Percentiles rank a stretch among this genome's conserved stretches.
Conservation (phyloP, 2,888 invertebrate genomes). For the Euplagia quadripunctaria region DNA sequence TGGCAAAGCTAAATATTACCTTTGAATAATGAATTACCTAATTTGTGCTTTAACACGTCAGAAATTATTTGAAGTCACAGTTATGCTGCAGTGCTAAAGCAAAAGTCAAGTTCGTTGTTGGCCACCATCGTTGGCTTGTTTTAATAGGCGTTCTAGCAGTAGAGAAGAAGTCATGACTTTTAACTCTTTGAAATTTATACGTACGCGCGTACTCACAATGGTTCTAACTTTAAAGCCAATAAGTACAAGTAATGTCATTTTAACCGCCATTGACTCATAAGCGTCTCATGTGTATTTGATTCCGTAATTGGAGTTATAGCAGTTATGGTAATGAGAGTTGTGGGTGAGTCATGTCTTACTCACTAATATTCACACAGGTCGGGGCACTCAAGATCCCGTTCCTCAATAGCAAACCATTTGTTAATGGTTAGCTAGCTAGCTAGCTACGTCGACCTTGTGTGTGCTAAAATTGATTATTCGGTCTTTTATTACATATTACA, state of each 20-base stretch:
- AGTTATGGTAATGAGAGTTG: constrained; percentile 47
- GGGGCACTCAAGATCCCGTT: not conserved
- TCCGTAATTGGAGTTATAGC: constrained; percentile 40
- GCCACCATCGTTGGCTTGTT: no score
- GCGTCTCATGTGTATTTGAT: constrained; percentile 48
- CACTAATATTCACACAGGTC: constrained; percentile 25
- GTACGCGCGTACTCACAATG: no score
- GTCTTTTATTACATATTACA: constrained; percentile 8
- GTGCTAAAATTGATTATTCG: constrained; percentile 12
- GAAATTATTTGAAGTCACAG: no score
- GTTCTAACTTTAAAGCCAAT: constrained; percentile 12
- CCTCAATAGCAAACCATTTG: constrained; percentile 7
- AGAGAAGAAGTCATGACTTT: no score
- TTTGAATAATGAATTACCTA: no score
- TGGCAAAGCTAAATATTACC: no score
- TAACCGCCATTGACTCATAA: constrained; percentile 37
- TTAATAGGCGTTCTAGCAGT: no score
- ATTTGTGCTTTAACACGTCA: no score
- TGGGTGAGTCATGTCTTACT: constrained; percentile 56
- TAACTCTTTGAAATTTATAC: no score
- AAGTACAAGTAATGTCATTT: constrained; percentile 45
- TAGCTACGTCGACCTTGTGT: constrained; percentile 12
- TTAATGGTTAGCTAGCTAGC: no score
- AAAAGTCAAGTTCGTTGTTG: no score
- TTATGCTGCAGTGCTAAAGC: no score